phyloP scores from a whole-genome alignment of 2,888 invertebrate genomes.

The Drosophila villosipedis region DNA sequence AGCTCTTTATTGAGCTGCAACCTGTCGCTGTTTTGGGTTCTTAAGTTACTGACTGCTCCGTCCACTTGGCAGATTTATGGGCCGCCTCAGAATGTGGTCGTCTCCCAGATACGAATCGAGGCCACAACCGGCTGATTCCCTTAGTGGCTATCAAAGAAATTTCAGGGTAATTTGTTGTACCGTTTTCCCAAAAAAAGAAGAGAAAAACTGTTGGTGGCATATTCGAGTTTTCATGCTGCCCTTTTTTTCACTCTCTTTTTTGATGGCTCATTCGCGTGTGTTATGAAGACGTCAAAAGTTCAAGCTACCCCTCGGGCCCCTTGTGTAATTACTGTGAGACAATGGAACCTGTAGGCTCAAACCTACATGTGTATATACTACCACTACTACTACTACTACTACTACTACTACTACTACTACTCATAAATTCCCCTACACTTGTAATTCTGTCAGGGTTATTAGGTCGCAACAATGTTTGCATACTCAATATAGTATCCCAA shows the following conservation, averaged over 20 bases:
- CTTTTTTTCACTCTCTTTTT: constrained; percentile 26
- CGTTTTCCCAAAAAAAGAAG: constrained; percentile 26
- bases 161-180: constrained; percentile 74
- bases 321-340: constrained; percentile 30
- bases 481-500: constrained; percentile 18
- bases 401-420: background rate
- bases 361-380: background rate
- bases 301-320: constrained; percentile 35
- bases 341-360: constrained; percentile 17
- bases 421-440: constrained; percentile 27
- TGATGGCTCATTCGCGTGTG: constrained; percentile 66
- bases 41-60: constrained; percentile 14
- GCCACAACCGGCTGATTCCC: constrained; percentile 13
- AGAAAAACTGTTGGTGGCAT: constrained; percentile 67
- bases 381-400: background rate
- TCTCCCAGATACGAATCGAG: constrained; percentile 52
- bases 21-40: constrained; percentile 63
- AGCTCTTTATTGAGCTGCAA: constrained; percentile 76
- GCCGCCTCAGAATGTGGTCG: constrained; percentile 54
- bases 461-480: constrained; percentile 49
- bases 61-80: constrained; percentile 70
- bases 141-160: constrained; percentile 43
- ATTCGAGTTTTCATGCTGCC: constrained; percentile 23
- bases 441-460: constrained; percentile 32
- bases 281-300: constrained; percentile 74